These are phyloP conservation scores for Zaprionus taronus DNA, from an alignment of 1,140 invertebrate genomes.

Conservation along the genomic window DNA sequence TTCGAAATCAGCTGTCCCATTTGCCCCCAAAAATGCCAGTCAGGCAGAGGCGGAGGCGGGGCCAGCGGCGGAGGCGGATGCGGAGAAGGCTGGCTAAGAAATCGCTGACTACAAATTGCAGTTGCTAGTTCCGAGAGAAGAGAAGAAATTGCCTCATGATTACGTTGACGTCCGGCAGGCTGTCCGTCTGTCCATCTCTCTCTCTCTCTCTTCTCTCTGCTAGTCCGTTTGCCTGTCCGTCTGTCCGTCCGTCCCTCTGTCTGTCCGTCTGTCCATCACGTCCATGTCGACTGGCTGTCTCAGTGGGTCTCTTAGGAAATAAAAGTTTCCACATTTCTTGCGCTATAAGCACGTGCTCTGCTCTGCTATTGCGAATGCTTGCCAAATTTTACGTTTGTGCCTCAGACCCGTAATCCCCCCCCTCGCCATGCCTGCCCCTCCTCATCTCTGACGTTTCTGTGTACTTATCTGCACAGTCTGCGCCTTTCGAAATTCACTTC, in stretches of 20 bases:
- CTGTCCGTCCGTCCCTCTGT: conserved; percentile 51
- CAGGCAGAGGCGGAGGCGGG: not conserved
- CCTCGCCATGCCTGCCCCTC: not conserved
- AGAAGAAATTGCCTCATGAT: conserved; percentile 79
- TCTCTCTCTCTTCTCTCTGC: conserved; percentile 3
- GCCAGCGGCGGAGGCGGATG: not conserved
- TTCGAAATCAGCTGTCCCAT: conserved; percentile 66
- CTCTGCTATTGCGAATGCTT: conserved; percentile 50
- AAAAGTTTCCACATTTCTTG: conserved; percentile 75
- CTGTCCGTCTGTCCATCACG: conserved; percentile 63
- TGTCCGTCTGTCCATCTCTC: not conserved
- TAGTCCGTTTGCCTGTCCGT: conserved; percentile 40
- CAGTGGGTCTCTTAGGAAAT: conserved; percentile 73
- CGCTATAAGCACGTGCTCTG: conserved; percentile 76
- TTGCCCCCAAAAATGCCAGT: conserved; percentile 32
- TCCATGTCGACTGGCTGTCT: conserved; percentile 73
- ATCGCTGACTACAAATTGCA: conserved; percentile 74
- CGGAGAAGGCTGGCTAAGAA: conserved; percentile 41
- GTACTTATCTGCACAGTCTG: conserved; percentile 44
- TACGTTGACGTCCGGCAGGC: conserved; percentile 55
- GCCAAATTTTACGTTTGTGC: conserved; percentile 70
- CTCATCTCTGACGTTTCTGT: conserved; percentile 24
- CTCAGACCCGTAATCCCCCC: conserved; percentile 9
- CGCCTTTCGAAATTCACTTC: conserved; percentile 72
- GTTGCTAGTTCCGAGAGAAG: conserved; percentile 49